These are phyloP conservation scores for Blomia tropicalis DNA, from an alignment of 2,888 invertebrate genomes.

Conservation along the genomic window DNA sequence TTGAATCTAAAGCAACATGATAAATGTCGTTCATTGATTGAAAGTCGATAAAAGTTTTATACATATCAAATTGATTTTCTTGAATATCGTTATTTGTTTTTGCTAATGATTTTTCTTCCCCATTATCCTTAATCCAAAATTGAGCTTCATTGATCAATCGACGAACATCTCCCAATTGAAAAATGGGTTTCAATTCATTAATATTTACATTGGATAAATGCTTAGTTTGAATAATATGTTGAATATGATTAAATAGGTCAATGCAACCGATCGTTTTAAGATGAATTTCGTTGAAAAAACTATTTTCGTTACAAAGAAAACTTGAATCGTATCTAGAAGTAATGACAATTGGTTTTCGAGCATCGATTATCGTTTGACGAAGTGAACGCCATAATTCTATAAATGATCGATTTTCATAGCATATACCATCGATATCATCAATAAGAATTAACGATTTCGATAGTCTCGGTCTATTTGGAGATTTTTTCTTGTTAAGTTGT, in stretches of 20 bases:
- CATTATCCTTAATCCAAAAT: not conserved
- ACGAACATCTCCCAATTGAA: not conserved
- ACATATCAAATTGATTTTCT: not conserved
- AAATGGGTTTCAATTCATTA: not conserved
- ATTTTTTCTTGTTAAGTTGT: not conserved
- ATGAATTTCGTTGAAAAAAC: not conserved
- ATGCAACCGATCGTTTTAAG: not conserved
- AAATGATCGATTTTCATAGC: not conserved
- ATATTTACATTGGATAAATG: not conserved
- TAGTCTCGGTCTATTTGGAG: not conserved
- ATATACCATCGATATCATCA: slow-evolving; percentile 1
- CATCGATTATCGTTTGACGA: not conserved
- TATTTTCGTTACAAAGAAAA: slow-evolving; percentile 1
- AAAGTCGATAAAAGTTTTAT: no score
- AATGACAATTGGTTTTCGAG: slow-evolving; percentile 2
- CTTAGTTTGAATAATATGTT: not conserved
- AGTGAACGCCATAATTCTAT: slow-evolving; percentile 12
- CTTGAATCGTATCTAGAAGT: not conserved
- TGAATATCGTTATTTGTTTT: not conserved
- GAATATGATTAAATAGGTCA: not conserved
- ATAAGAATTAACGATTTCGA: slow-evolving; percentile 11
- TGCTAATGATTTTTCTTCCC: not conserved
- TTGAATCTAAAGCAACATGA: no score
- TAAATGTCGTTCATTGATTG: not conserved
- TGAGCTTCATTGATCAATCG: not conserved